Evolutionary conservation across 2,888 invertebrate species (phyloP), one percentile per base, ranked within the genome.

Genomic region (Tenthredo amoena): DNA sequence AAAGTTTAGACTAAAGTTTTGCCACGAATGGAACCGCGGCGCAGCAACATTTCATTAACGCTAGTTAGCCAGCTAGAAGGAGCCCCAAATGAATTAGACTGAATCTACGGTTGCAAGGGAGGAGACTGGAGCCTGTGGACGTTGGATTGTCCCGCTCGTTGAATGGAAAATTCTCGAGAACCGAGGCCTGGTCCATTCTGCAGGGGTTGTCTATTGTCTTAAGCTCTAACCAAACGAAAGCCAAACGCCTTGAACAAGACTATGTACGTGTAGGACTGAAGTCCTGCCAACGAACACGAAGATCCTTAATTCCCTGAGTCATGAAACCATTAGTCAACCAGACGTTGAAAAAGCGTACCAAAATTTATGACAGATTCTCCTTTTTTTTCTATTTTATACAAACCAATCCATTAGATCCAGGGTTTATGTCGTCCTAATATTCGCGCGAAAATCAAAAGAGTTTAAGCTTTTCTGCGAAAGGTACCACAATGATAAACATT

Each of bases 11-110:
- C 71, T 15, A 71, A 71, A 71, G 37, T 71, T 71, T 37, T 34
- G 34, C 71, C n/a, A 15, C 34, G 71, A 15, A 71, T 71, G 26
- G 34, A 76, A n/a, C 40, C 15, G 15, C n/a, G 76, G 79, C 55
- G 79, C 43, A 58, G 79, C 79, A 79, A 79, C 79, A 79, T 79
- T 79, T 79, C 79, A 79, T 79, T 79, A 58, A 79, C 79, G 79
- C 79, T 79, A 79, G 79, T 79, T 79, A 79, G 79, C 55, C 55
- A 58, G 79, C 55, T 79, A 55, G 79, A 77, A 79, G 79, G 55
- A 79, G n/a, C 79, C 55, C 79, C 58, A 47, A 79, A 79, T 79
- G 79, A 79, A 79, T 79, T 79, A 37, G 47, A 55, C 79, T 34
- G 79, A 34, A 58, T 79, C 58, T 58, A 34, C 79, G 79, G 18